Evolutionary conservation across 2,888 invertebrate species (phyloP), one percentile per base, ranked within the genome.

Genomic region (Podabrus alpinus): DNA sequence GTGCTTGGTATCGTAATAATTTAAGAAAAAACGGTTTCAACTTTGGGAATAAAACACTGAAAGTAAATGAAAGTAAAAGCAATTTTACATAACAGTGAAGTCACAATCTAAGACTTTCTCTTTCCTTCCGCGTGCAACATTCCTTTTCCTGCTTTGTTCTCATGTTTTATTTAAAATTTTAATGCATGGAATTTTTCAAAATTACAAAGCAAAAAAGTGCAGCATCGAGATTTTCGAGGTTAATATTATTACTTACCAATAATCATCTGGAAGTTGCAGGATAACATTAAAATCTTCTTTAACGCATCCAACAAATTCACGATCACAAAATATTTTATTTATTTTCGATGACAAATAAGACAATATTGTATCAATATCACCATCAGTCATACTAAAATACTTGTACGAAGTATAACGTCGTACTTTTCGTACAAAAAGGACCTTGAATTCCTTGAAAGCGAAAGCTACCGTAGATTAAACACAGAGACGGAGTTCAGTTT

Each of bases 61-160:
- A 79, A 80, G 79, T 80, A 83, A 86, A 86, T 86, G 87, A 87
- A 87, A 87, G 87, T 87, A 86, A 87, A 87, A 86, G 84, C 81
- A 79, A 81, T 82, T 87, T 87, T 87, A 87, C 86, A 86, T 87
- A 87, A 87, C 84, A 81, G 83, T 86, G 84, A 85, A 84, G 84
- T 86, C 85, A 86, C 84, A 81, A 79, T 73, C 75, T 80, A 80
- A 78, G 74, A 86, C 86, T 87, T 87, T 86, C 86, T 86, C 86
- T 85, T 86, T 84, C 82, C 82, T 78, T 79, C 82, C 75, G 75
- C 71, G 73, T 73, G 71, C 70, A 76, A 76, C 73, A 74, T 70
- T 77, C 69, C 70, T 70, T 76, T 76, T 72, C 69, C 69, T 69
- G 62, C 64, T 59, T 24, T 11, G 67, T 72, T 67, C 16, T 61